Evolutionary conservation across 2,797 vertebrate genomes (phyloP), one percentile per base, ranked within the genome.

Genomic region (Salmo trutta): DNA sequence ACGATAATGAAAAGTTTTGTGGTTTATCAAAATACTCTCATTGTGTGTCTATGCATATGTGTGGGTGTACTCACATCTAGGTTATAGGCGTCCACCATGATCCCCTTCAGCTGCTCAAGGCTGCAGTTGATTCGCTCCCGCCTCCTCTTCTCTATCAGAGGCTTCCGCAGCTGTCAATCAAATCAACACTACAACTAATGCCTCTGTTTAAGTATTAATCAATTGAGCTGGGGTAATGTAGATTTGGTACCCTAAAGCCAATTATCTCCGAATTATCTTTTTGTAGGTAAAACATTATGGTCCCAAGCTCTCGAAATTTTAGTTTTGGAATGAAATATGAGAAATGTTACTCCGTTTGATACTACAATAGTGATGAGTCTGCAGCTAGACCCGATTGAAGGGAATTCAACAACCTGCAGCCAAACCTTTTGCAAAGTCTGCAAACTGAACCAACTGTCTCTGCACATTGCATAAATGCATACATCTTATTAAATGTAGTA

Each of bases 41-140:
- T 31, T 74, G 73, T 62, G 56, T 47, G 16, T 74, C 53, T 41
- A 53, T 59, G 65, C n/a, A 24, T 73, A 51, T 33, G 54, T 33
- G 69, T 21, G 47, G 59, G 71, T 41, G 47, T 69, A 86, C 88
- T 88, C 56, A 91, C 90, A 85, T 91, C 90, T 67, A 91, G 81
- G 65, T 87, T 91, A 80, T 91, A 91, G 27, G 89, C 90, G 75
- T 90, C 87, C 78, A 91, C 90, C 87, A 91, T 90, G 74, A 91
- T 89, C 3, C 88, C 87, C 78, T 91, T 91, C 5, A 91, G 87
- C 51, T 91, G 90, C 66, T 91, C 89, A 31, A 91, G 79, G 29
- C 90, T 91, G 54, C 86, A 89, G 77, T 91, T 91, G 71, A 91
- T 91, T 31, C 90, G 79, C 74, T 90, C 90, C 73, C 90, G 80